Conservation (phyloP, 1,140 invertebrate species). For the Drosophila persimilis region DNA sequence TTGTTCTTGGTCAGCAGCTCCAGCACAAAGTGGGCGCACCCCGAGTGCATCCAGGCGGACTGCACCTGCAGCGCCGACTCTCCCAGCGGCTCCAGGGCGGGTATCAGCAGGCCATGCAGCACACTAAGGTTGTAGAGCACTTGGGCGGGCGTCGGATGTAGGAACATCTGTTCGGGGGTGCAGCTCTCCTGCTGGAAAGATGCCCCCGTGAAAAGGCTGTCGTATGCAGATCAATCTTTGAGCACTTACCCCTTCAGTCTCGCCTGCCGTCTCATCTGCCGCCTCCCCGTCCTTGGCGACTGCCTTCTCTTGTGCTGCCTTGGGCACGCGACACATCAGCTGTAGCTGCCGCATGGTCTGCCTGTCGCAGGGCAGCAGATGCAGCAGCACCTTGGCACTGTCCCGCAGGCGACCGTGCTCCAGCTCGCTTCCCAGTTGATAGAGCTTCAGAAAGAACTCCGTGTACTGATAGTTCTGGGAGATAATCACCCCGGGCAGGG, state of each 20-base stretch:
- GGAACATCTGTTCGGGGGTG: slow-evolving; percentile 89
- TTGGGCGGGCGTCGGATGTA: slow-evolving; percentile 89
- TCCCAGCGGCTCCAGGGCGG: slow-evolving; percentile 91
- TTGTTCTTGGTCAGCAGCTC: slow-evolving; percentile 95
- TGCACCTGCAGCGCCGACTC: slow-evolving; percentile 95
- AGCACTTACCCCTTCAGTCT: slow-evolving; percentile 15
- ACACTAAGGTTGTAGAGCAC: slow-evolving; percentile 92
- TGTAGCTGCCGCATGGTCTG: slow-evolving; percentile 88
- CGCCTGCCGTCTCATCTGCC: not conserved
- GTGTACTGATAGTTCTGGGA: slow-evolving; percentile 92
- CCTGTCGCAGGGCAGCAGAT: slow-evolving; percentile 94
- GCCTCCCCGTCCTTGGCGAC: slow-evolving; percentile 47
- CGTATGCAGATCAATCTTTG: too few relatives aligned
- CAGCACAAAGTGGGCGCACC: slow-evolving; percentile 90
- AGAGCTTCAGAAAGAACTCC: slow-evolving; percentile 95
- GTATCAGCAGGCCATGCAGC: slow-evolving; percentile 95
- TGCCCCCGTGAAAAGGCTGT: too few relatives aligned
- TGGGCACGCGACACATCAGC: slow-evolving; percentile 83
- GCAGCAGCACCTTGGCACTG: slow-evolving; percentile 92
- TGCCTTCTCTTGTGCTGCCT: slow-evolving; percentile 42
- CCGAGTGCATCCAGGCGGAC: slow-evolving; percentile 88
- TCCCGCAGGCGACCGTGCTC: slow-evolving; percentile 92
- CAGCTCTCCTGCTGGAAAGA: slow-evolving; percentile 77
- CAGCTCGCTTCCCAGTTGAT: slow-evolving; percentile 93
- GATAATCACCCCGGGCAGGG: slow-evolving; percentile 93